Base-by-base conservation (phyloP, 1,140 invertebrate species). In the Oedothorax gibbosus region DNA sequence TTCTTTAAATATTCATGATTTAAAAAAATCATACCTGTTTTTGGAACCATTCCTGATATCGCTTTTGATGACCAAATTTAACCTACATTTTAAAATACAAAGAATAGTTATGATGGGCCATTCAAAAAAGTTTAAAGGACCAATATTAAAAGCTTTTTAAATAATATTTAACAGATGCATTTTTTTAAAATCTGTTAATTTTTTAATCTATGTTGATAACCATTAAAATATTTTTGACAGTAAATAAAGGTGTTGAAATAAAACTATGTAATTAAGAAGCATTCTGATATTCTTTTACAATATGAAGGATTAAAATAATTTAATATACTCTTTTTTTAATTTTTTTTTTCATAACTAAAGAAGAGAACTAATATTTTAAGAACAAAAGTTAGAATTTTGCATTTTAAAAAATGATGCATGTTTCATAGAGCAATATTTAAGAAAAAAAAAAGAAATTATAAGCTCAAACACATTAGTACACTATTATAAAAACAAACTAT, bases 41-140 rank as follows among this genome's bases (percentile, higher is more conserved):
- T 90, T 99, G 97, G 92, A 99, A 99, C 98, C 98, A 99, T 89
- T 99, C 98, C 90, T 99, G 98, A 90, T 99, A 99, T 79, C 97
- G 93, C 91, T 99, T 99, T 88, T 99, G 97, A 89, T 97, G 95
- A n/a, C 97, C 97, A 92, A 99, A 99, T 88, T 89, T 91, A 49
- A 91, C 86, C 86, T 87, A 57, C 7, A 78, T 75, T 20, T 20
- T 57, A 53, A 66, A 68, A 62, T 69, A 65, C 53, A 35, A 35
- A 35, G 35, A 1, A 35, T 35, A 35, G 35, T 35, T 35, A 35
- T 35, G 1, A 35, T 5, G 35, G 35, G 35, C 5, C 5, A 35
- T 35, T 35, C 35, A 35, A 35, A 35, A 35, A 35, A 35, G 35
- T 35, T 35, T 35, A 35, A 35, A 35, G 35, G 35, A 35, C 35